These are phyloP conservation scores for Drosophila lini DNA, from an alignment of 1,140 invertebrate genomes.

Conservation along the genomic window DNA sequence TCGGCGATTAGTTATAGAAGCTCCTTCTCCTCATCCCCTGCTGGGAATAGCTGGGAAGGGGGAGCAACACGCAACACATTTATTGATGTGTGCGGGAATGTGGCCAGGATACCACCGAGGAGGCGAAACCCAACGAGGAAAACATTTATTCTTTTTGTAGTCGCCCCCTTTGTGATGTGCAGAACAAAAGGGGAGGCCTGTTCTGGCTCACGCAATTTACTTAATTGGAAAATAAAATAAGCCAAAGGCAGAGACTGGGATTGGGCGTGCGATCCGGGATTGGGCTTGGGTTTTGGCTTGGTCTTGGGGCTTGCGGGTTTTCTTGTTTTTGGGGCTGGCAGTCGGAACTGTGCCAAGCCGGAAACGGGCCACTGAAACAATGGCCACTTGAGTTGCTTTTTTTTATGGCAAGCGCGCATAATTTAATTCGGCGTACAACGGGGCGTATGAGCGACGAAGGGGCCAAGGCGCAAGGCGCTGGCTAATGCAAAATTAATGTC, in stretches of 20 bases:
- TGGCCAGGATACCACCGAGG: conserved; percentile 2
- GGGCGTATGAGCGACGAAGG: conserved; percentile 53
- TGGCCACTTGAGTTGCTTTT: conserved; percentile 35
- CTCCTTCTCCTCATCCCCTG: neutral
- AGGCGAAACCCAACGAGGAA: conserved; percentile 15
- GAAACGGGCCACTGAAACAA: conserved; percentile 52
- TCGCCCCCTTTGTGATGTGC: conserved; percentile 10
- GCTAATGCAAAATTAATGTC: conserved; percentile 82
- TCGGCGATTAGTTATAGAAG: conserved; percentile 47
- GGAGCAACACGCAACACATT: conserved; percentile 32
- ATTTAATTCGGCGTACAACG: conserved; percentile 62
- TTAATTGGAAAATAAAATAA: conserved; percentile 81
- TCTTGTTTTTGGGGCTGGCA: neutral
- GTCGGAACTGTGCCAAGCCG: conserved; percentile 32
- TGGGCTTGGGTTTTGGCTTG: neutral
- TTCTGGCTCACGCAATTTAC: conserved; percentile 69
- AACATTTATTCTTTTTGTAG: conserved; percentile 41
- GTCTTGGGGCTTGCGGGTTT: neutral
- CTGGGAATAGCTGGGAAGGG: neutral
- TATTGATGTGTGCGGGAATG: conserved; percentile 30
- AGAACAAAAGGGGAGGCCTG: conserved; percentile 23
- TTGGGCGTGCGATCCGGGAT: neutral
- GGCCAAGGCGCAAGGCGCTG: neutral
- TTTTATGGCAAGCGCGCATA: conserved; percentile 66
- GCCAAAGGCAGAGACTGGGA: conserved; percentile 23